phyloP scores from a whole-genome alignment of 2,888 invertebrate species.

The Orthonevra nobilis region DNA sequence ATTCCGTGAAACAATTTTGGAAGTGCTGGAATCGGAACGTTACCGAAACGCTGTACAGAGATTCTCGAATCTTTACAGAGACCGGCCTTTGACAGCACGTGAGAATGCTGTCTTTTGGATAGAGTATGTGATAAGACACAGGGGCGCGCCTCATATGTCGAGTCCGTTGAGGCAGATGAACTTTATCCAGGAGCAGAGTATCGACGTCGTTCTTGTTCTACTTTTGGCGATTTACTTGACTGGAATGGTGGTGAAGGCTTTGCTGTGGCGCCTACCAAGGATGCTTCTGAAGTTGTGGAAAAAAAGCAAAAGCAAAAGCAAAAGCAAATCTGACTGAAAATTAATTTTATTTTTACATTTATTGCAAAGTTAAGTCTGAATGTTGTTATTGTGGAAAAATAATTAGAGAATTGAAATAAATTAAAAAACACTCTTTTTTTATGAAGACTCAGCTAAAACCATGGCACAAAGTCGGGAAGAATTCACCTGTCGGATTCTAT shows the following conservation, averaged over 20 bases:
- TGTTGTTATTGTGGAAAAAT: too few species aligned
- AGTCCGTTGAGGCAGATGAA: constrained; percentile 80
- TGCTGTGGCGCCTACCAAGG: constrained; percentile 3
- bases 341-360: too few species aligned
- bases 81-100: constrained; percentile 81
- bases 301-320: too few species aligned
- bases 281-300: constrained; percentile 3
- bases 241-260: constrained; percentile 11
- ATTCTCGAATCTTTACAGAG: constrained; percentile 80
- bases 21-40: constrained; percentile 71
- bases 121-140: constrained; percentile 82
- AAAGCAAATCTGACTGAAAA: too few species aligned
- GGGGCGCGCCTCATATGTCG: constrained; percentile 81
- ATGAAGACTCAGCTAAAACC: too few species aligned
- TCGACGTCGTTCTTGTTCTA: constrained; percentile 78
- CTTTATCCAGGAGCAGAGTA: constrained; percentile 80
- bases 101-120: constrained; percentile 82
- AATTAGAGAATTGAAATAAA: too few species aligned
- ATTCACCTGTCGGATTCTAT: too few species aligned
- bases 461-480: too few species aligned
- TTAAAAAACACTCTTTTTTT: too few species aligned
- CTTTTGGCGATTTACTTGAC: neutral
- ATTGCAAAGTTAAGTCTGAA: too few species aligned
- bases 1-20: constrained; percentile 61
- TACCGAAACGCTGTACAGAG: constrained; percentile 76